Percentiles rank a stretch among this genome's conserved stretches.
Conservation (phyloP, 2,888 invertebrate genomes). For the Macroteleia sp. region DNA sequence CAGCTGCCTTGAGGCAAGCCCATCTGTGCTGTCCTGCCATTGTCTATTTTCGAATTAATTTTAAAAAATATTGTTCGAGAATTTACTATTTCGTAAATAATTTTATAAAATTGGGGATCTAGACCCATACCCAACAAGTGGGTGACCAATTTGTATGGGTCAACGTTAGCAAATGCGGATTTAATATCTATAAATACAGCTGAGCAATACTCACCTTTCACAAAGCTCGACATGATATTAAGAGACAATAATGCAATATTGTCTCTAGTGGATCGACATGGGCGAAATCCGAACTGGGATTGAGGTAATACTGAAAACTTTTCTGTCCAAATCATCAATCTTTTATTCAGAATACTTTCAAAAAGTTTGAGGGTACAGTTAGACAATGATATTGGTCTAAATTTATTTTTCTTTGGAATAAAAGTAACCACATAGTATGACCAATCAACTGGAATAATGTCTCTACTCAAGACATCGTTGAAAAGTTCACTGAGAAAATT, state of each 20-base stretch:
- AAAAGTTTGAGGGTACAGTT: neutral
- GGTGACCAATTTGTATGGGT: neutral
- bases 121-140: no score
- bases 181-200: conserved; percentile 2
- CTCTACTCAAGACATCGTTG: no score
- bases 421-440: no score
- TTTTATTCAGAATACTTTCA: neutral
- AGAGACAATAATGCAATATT: neutral
- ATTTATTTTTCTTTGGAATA: no score
- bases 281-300: neutral
- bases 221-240: neutral
- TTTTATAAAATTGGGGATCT: no score
- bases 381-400: no score
- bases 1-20: conserved; percentile 12
- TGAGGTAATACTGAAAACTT: neutral
- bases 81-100: neutral
- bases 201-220: neutral
- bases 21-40: neutral
- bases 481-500: no score
- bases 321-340: neutral
- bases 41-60: no score
- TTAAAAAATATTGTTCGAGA: no score
- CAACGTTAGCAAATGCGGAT: conserved; percentile 4
- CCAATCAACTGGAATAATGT: no score
- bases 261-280: neutral